A percentile compares a stretch with the other conserved stretches of the same genome.
Evolutionary conservation across 2,888 invertebrate genomes (phyloP).

Genomic region (Tipula vernalis): DNA sequence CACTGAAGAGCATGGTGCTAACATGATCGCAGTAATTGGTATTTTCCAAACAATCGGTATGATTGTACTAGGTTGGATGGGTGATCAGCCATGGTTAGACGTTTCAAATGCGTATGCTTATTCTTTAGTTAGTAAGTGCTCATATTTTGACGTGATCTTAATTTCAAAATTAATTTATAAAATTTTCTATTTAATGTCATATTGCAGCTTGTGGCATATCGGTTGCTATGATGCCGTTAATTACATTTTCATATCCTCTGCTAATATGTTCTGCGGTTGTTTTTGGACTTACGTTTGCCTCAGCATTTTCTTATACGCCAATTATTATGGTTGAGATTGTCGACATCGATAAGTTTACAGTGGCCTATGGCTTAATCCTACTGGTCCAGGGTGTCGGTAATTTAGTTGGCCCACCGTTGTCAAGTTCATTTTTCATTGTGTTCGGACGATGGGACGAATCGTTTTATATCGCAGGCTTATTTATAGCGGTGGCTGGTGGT

Average conservation of each 20-base stretch:
- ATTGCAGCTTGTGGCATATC: slow-evolving; percentile 31
- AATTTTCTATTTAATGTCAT: background rate
- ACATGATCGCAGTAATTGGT: slow-evolving; percentile 74
- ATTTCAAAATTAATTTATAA: background rate
- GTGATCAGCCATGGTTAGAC: slow-evolving; percentile 74
- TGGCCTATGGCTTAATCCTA: slow-evolving; percentile 80
- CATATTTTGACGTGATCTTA: background rate
- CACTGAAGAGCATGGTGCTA: slow-evolving; percentile 59
- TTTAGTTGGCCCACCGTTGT: slow-evolving; percentile 81
- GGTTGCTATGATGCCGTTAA: slow-evolving; percentile 30
- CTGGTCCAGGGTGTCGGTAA: slow-evolving; percentile 88
- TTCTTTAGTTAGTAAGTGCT: slow-evolving; percentile 46
- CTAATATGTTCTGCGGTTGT: slow-evolving; percentile 39
- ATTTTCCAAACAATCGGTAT: slow-evolving; percentile 84
- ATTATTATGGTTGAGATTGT: slow-evolving; percentile 80
- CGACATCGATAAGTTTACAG: slow-evolving; percentile 81
- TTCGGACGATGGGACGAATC: slow-evolving; percentile 55
- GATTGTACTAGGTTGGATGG: slow-evolving; percentile 76
- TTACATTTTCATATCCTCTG: slow-evolving; percentile 25
- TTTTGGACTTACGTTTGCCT: slow-evolving; percentile 85
- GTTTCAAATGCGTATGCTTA: slow-evolving; percentile 70
- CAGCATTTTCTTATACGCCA: slow-evolving; percentile 83
- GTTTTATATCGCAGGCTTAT: slow-evolving; percentile 68
- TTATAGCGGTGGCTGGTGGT: slow-evolving; percentile 65
- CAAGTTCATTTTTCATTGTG: slow-evolving; percentile 47